Evolutionary conservation across 2,113 vertebrate genomes (phyloP).

Genomic region (Cricetomys ansorgei): DNA sequence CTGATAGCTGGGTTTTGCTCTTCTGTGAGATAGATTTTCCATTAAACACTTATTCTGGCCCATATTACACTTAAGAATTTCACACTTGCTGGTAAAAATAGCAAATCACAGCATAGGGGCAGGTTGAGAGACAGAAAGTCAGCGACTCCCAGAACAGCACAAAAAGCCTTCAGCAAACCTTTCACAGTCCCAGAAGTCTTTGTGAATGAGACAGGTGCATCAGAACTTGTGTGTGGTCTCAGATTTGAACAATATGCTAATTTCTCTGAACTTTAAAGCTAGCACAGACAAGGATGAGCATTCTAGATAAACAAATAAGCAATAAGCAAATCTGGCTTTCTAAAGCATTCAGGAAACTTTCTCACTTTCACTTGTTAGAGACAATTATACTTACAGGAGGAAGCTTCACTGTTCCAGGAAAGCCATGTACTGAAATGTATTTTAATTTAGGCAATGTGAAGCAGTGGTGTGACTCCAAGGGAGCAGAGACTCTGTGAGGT

Average conservation of each 20-base stretch:
- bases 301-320: neutral
- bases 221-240: neutral
- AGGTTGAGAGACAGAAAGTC: neutral
- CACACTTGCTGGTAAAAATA: neutral
- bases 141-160: neutral
- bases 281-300: neutral
- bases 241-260: neutral
- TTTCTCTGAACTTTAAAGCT: constrained; percentile 24
- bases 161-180: neutral
- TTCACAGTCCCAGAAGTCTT: neutral
- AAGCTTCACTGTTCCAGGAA: constrained; percentile 32
- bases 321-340: neutral
- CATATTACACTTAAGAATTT: neutral
- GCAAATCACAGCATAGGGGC: neutral
- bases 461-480: constrained; percentile 23
- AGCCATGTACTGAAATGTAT: neutral
- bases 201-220: neutral
- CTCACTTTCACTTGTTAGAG: neutral
- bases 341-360: neutral
- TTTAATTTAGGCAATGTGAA: constrained; percentile 62
- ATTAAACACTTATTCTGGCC: neutral
- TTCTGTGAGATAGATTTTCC: neutral
- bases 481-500: neutral
- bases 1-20: neutral
- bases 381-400: neutral